A percentile compares a stretch with the other conserved stretches of the same genome.
Conservation (phyloP, 2,113 vertebrate species). For the Protobothrops mucrosquamatus region DNA sequence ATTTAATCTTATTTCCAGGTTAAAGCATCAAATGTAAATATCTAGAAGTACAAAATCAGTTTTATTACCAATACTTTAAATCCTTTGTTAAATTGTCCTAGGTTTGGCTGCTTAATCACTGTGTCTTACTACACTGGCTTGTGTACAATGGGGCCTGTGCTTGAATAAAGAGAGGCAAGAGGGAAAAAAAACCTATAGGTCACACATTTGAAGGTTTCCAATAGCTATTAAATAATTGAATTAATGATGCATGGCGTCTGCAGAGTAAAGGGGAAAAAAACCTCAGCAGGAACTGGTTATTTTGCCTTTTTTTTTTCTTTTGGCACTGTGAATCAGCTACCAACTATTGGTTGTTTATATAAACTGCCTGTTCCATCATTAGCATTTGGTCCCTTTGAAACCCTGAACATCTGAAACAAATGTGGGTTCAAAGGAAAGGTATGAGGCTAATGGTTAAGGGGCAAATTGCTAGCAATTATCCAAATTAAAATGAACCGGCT, state of each 20-base stretch:
- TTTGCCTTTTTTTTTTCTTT: background rate
- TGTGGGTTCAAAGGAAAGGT: background rate
- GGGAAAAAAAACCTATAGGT: background rate
- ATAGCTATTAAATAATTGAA: background rate
- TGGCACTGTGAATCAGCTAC: background rate
- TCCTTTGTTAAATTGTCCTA: background rate
- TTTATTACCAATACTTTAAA: background rate
- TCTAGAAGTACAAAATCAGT: background rate
- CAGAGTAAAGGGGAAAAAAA: background rate
- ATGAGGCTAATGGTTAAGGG: background rate
- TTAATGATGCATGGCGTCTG: background rate
- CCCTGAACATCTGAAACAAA: background rate
- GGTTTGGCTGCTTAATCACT: background rate
- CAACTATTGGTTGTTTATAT: background rate
- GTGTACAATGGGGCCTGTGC: background rate
- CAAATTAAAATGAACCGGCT: conserved; percentile 7
- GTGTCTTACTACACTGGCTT: background rate
- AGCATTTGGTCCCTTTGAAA: background rate
- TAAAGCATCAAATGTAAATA: background rate
- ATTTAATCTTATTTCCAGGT: background rate
- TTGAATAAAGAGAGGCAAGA: background rate
- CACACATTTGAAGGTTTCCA: background rate
- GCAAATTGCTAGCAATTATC: background rate
- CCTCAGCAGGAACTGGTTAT: background rate
- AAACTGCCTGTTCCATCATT: background rate